A percentile compares a stretch with the other conserved stretches of the same genome.
Conservation (phyloP, 2,113 vertebrate species). For the Misgurnus mizolepis region DNA sequence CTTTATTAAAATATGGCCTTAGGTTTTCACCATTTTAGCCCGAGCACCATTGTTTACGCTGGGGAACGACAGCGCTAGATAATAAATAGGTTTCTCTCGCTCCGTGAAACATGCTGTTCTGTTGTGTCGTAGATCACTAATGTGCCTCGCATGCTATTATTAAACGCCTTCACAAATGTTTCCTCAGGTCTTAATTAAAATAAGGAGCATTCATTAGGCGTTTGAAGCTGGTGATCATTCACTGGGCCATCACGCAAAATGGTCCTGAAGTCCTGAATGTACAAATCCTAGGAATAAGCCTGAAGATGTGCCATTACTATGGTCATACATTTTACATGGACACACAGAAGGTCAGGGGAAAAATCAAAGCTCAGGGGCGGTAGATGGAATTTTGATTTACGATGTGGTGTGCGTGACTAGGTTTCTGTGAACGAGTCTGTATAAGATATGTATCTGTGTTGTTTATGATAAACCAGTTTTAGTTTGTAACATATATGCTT, state of each 20-base stretch:
- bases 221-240: slow-evolving; percentile 51
- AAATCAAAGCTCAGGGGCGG: slow-evolving; percentile 64
- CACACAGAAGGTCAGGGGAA: slow-evolving; percentile 61
- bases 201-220: slow-evolving; percentile 63
- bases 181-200: slow-evolving; percentile 61
- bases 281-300: background rate
- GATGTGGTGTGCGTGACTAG: slow-evolving; percentile 53
- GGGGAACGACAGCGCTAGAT: background rate
- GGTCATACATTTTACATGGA: slow-evolving; percentile 32
- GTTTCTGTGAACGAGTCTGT: slow-evolving; percentile 47
- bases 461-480: no score
- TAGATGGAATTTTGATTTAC: slow-evolving; percentile 73
- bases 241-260: slow-evolving; percentile 6
- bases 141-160: slow-evolving; percentile 36
- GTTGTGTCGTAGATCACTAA: background rate
- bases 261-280: slow-evolving; percentile 44
- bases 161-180: slow-evolving; percentile 43
- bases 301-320: slow-evolving; percentile 32
- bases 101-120: slow-evolving; percentile 1
- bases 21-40: slow-evolving; percentile 25
- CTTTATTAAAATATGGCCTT: background rate
- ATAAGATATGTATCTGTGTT: slow-evolving; percentile 2
- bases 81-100: background rate
- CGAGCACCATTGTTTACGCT: background rate
- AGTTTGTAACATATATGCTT: background rate